Percentiles rank a stretch among this genome's conserved stretches.
Conservation (phyloP, 2,113 vertebrate genomes). For the Misgurnus mizolepis region DNA sequence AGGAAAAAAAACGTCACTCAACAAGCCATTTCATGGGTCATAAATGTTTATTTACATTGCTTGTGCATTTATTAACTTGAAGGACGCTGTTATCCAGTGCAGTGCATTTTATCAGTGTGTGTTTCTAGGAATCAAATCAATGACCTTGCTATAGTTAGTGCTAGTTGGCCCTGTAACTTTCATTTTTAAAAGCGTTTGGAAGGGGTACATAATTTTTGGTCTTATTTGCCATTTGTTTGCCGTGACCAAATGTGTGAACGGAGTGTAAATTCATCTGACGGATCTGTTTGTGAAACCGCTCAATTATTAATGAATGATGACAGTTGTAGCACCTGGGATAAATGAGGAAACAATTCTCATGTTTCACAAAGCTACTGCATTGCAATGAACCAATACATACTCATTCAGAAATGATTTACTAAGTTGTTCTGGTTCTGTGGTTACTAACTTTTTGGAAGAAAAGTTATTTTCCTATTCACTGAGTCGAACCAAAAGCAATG, state of each 20-base stretch:
- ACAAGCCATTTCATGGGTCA: background rate
- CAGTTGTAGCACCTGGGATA: conserved; percentile 40
- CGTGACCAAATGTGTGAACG: conserved; percentile 43
- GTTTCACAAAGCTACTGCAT: conserved; percentile 34
- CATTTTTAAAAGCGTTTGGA: background rate
- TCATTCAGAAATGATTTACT: conserved; percentile 41
- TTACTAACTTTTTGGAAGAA: conserved; percentile 53
- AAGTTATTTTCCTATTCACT: background rate
- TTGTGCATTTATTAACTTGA: background rate
- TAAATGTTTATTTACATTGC: background rate
- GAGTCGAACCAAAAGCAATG: background rate
- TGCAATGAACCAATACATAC: conserved; percentile 6
- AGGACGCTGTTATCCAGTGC: too few species aligned
- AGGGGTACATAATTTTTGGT: background rate
- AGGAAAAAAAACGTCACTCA: background rate
- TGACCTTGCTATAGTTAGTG: too few species aligned
- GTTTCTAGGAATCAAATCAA: too few species aligned
- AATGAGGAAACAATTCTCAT: conserved; percentile 49
- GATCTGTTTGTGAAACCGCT: conserved; percentile 59
- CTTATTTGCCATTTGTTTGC: background rate
- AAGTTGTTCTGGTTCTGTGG: conserved; percentile 1
- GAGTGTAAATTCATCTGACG: conserved; percentile 4
- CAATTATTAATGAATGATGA: conserved; percentile 57
- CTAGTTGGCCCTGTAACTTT: background rate
- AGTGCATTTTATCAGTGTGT: too few species aligned